Conservation (phyloP, 2,888 invertebrate species). For the Linnaemya tessellans region DNA sequence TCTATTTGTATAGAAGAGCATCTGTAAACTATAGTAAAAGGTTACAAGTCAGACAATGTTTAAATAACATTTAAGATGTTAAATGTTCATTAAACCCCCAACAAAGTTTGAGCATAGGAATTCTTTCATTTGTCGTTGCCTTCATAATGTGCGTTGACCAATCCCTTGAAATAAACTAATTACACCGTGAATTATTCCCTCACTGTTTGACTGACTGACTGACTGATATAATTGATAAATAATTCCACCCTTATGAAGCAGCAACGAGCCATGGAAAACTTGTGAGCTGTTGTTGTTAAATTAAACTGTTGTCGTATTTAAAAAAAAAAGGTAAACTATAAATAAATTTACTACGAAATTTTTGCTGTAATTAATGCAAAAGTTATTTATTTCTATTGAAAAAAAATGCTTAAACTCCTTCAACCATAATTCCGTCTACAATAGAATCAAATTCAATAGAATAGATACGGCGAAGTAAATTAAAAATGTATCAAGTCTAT, state of each 20-base stretch:
- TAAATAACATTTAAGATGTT: neutral
- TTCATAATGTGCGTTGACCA: slow-evolving; percentile 28
- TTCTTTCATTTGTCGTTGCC: neutral
- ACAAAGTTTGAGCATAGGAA: too few species aligned
- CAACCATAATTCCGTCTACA: slow-evolving; percentile 66
- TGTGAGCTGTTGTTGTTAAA: neutral
- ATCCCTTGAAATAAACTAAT: slow-evolving; percentile 50
- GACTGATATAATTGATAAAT: slow-evolving; percentile 52
- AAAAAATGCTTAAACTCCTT: slow-evolving; percentile 57
- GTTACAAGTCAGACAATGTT: too few species aligned
- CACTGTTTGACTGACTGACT: slow-evolving; percentile 49
- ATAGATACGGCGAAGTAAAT: neutral
- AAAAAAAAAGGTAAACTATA: neutral
- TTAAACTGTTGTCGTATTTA: slow-evolving; percentile 17
- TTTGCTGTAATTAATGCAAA: neutral
- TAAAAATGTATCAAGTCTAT: neutral
- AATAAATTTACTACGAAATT: neutral
- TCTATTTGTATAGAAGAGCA: too few species aligned
- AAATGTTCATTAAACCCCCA: too few species aligned
- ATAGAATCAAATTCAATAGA: neutral
- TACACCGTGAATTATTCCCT: slow-evolving; percentile 28
- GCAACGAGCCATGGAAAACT: slow-evolving; percentile 1
- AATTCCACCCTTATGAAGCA: slow-evolving; percentile 25
- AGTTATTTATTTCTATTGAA: slow-evolving; percentile 27
- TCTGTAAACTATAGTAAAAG: too few species aligned